These are phyloP conservation scores for Ciconia maguari DNA, from an alignment of 2,113 vertebrate species.

Conservation along the genomic window DNA sequence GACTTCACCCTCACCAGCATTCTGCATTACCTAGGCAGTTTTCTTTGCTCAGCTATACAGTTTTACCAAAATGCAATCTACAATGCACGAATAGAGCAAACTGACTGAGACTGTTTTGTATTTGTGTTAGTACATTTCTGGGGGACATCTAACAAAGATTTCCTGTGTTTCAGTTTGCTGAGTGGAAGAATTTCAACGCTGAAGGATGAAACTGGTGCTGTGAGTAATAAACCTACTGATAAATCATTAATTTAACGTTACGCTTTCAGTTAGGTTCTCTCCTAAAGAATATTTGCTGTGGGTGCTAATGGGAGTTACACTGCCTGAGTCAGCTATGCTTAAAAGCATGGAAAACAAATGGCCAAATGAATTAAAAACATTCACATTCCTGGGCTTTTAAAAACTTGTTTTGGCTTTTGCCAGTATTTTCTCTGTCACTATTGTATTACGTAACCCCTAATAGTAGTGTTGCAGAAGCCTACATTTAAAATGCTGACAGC, in stretches of 20 bases:
- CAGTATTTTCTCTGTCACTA: neutral
- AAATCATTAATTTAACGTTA: neutral
- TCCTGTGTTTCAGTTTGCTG: constrained; percentile 85
- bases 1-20: neutral
- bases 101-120: neutral
- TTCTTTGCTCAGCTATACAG: neutral
- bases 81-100: neutral
- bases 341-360: neutral
- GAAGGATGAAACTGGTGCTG: constrained; percentile 98
- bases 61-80: neutral
- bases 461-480: neutral
- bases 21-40: neutral
- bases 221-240: constrained; percentile 76
- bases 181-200: constrained; percentile 98
- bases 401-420: neutral
- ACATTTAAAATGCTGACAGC: neutral
- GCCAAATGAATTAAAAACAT: neutral
- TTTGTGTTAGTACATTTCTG: neutral
- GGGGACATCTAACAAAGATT: constrained; percentile 9
- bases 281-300: neutral
- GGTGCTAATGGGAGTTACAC: neutral
- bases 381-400: neutral
- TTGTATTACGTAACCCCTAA: neutral
- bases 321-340: neutral
- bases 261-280: neutral